Evolutionary conservation across 2,113 vertebrate genomes (phyloP), one percentile per base, ranked within the genome.

Genomic region (Callopanchax toddi): DNA sequence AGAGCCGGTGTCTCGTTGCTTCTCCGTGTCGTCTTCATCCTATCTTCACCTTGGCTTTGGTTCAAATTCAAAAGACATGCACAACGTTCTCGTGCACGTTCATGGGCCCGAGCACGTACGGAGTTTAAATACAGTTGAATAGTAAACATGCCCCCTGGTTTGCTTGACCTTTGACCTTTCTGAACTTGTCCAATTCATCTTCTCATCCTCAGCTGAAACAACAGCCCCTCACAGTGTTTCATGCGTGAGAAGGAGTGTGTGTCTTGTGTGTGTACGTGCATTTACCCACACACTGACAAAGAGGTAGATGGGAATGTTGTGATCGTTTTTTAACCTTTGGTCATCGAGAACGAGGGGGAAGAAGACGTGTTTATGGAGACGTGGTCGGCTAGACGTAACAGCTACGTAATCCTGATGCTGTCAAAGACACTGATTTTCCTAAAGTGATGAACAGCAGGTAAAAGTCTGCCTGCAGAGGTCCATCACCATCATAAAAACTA

Each of bases 121-220:
- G 37, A 71, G 53, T 81, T 79, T 65, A 71, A 71, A 77, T 46
- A 43, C 36, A 65, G 60, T 65, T 56, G 21, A 37, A 56, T 53
- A 70, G 71, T 67, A 79, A 83, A 82, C 74, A 79, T 73, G 57
- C 58, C 56, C 23, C 58, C 34, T 1, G 50, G 40, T 69, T 71
- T 75, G 45, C 44, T 62, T 77, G 71, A 76, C 82, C 39, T 75
- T 45, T 64, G 74, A 76, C 81, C 65, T 66, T 58, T 32, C 7
- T 60, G 70, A 84, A 69, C 56, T 71, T 3, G 37, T 26, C 53
- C 21, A 57, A 42, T 74, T 75, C 6, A 16, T 60, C 68, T 37
- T 72, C 52, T 36, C 3, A 34, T 63, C 6, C 49, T 84, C 87
- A 87, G 86, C 86, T 89, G 86, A 56, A 84, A 81, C 69, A 87